phyloP scores from a whole-genome alignment of 2,797 vertebrate genomes.

The Bradypus variegatus region DNA sequence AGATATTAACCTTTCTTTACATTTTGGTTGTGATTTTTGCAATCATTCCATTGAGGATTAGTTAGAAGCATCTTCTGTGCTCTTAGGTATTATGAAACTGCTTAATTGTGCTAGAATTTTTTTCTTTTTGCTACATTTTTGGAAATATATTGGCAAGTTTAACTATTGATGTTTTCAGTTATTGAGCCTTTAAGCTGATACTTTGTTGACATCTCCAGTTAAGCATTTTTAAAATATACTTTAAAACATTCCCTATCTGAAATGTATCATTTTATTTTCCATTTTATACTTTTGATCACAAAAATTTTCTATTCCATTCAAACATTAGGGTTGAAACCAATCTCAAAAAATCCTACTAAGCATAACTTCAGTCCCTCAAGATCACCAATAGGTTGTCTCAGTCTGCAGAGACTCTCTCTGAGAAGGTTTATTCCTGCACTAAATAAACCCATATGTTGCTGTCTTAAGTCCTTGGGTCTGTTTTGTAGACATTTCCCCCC shows the following conservation, averaged over 20 bases:
- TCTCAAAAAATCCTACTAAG: neutral
- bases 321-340: neutral
- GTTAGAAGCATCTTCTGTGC: neutral
- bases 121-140: constrained; percentile 1
- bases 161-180: neutral
- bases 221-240: neutral
- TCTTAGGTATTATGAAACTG: neutral
- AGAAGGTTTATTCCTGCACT: neutral
- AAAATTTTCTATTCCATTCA: constrained; percentile 8
- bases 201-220: neutral
- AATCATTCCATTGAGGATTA: neutral
- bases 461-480: neutral
- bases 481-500: neutral
- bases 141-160: neutral
- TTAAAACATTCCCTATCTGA: neutral
- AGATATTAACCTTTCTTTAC: neutral
- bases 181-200: neutral
- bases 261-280: neutral
- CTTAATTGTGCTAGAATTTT: neutral
- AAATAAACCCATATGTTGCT: neutral
- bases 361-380: neutral
- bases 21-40: neutral
- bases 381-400: neutral
- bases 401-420: neutral
- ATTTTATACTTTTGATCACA: neutral